Base-by-base conservation (phyloP, 1,140 invertebrate genomes). In the Macrocentrus cingulum region DNA sequence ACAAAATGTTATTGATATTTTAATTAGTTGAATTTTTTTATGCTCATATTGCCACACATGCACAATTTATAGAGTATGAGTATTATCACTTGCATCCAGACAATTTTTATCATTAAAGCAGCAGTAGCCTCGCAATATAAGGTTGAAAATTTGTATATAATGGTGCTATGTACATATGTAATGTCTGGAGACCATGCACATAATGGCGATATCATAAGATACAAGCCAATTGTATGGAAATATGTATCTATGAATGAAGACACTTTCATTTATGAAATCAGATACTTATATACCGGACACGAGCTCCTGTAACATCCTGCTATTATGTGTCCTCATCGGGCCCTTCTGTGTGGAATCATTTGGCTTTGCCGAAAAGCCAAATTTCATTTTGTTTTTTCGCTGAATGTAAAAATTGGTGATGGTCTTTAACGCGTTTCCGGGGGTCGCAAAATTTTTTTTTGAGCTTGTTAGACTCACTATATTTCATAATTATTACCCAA, bases 171-270 rank as follows among this genome's bases (percentile, higher is more conserved):
- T 75, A 77, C 74, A 73, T 75, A 74, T 75, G 72, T 70, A 72
- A 76, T 70, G 70, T 55, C 46, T 56, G 56, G 65, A 23, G 29
- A 39, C 65, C 62, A 39, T 15, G 65, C 63, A 72, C 66, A 74
- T 75, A 71, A 75, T 73, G 67, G 65, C 69, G 71, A 74, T 77
- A 76, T 75, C 67, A 73, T 74, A 73, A 76, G 72, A 74, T 75
- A 76, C 68, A 66, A 71, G 71, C 72, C 73, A 76, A 77, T 77
- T 77, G 75, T 77, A 77, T 77, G 75, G 75, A 77, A 77, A 77
- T 77, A 77, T 76, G 69, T 75, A 74, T 77, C 75, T 77, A 76
- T 77, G 74, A 76, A 77, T 77, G 73, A 77, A 77, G 75, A 77
- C 74, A 77, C 74, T 77, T 76, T 77, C 75, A 74, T 77, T 76